Percentiles rank a stretch among this genome's conserved stretches.
phyloP scores from a whole-genome alignment of 2,888 invertebrate genomes.

The Neoascia interrupta region DNA sequence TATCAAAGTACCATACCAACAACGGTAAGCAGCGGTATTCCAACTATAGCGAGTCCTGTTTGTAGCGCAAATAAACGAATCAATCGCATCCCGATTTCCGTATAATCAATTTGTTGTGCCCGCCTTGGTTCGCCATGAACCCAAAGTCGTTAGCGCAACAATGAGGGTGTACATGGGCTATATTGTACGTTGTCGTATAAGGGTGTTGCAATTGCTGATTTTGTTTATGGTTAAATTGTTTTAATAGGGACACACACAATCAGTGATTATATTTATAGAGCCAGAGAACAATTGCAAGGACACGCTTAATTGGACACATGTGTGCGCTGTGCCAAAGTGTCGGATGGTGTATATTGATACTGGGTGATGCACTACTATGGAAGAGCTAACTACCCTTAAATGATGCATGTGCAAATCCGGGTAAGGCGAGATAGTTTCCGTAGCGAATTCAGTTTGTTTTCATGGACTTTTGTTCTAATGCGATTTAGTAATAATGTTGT shows the following conservation, averaged over 20 bases:
- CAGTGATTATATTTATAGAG: slow-evolving; percentile 70
- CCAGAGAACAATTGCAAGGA: slow-evolving; percentile 48
- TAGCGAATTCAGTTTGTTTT: slow-evolving; percentile 53
- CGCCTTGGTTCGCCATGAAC: slow-evolving; percentile 12
- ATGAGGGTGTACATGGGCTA: slow-evolving; percentile 43
- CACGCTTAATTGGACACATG: slow-evolving; percentile 57
- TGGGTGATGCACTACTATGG: neutral
- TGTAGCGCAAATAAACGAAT: slow-evolving; percentile 25
- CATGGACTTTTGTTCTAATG: slow-evolving; percentile 16
- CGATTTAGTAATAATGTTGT: slow-evolving; percentile 19
- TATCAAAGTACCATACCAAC: too few relatives aligned
- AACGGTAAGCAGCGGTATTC: neutral
- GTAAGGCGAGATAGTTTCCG: slow-evolving; percentile 48
- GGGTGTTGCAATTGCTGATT: slow-evolving; percentile 59
- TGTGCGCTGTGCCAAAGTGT: slow-evolving; percentile 18
- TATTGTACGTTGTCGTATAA: slow-evolving; percentile 50
- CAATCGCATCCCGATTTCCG: slow-evolving; percentile 38
- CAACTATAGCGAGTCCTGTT: too few relatives aligned
- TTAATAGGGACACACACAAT: slow-evolving; percentile 61
- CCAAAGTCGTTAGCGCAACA: slow-evolving; percentile 17
- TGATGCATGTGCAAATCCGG: slow-evolving; percentile 51
- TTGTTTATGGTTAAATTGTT: slow-evolving; percentile 63
- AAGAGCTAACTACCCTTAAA: slow-evolving; percentile 45
- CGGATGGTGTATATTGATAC: neutral
- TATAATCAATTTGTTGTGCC: slow-evolving; percentile 57